phyloP scores from a whole-genome alignment of 1,140 invertebrate species.

The Nebria ingens region DNA sequence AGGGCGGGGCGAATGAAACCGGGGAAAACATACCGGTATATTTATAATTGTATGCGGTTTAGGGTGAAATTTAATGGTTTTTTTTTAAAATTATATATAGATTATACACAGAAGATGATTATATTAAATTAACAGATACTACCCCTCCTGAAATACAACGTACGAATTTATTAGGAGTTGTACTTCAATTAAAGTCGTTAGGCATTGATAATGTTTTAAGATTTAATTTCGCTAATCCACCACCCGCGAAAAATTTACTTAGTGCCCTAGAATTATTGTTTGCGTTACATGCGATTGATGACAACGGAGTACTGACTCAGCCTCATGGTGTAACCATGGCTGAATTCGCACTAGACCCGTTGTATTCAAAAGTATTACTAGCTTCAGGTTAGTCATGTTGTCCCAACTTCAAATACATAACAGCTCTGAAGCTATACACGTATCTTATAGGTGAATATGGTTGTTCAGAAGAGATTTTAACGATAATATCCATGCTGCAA shows the following conservation, averaged over 20 bases:
- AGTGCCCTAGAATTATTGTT: constrained; percentile 79
- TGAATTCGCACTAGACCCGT: constrained; percentile 83
- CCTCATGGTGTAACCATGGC: constrained; percentile 80
- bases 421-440: not conserved
- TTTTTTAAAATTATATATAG: constrained; percentile 30
- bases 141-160: constrained; percentile 90
- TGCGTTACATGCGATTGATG: constrained; percentile 76
- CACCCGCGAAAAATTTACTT: constrained; percentile 81
- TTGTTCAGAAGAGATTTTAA: constrained; percentile 81
- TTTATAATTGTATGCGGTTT: not conserved
- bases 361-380: constrained; percentile 80
- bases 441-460: constrained; percentile 55
- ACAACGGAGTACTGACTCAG: constrained; percentile 65
- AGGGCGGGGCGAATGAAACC: constrained; percentile 74
- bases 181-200: constrained; percentile 89
- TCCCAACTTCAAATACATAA: too few species aligned
- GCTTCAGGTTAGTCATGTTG: constrained; percentile 57
- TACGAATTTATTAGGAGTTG: constrained; percentile 70
- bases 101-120: constrained; percentile 71
- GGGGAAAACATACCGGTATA: constrained; percentile 71
- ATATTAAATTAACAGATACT: constrained; percentile 51
- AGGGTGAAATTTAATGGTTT: not conserved
- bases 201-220: constrained; percentile 84
- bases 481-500: constrained; percentile 85
- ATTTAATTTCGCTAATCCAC: constrained; percentile 78